These are phyloP conservation scores for Pterostichus niger DNA, from an alignment of 2,888 invertebrate species.

Conservation along the genomic window DNA sequence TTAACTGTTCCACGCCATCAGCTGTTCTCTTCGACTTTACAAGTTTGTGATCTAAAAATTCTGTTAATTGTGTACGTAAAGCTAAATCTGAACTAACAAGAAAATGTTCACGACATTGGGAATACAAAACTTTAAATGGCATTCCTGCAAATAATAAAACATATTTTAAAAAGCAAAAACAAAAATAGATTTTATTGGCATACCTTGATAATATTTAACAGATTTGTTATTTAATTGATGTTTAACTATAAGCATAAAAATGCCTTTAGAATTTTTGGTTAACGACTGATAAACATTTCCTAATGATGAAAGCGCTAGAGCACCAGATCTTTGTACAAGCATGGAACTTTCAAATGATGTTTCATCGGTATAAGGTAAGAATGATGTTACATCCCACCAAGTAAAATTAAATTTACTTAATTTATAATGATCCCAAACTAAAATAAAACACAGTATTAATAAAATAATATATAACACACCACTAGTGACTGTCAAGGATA, in stretches of 20 bases:
- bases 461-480: too few species aligned
- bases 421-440: conserved; percentile 95
- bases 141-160: conserved; percentile 81
- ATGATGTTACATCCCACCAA: conserved; percentile 95
- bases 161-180: conserved; percentile 15
- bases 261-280: conserved; percentile 91
- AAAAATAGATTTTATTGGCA: conserved; percentile 57
- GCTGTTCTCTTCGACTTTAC: conserved; percentile 88
- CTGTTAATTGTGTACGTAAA: conserved; percentile 93
- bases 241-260: conserved; percentile 90
- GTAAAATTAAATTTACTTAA: conserved; percentile 91
- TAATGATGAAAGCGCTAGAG: conserved; percentile 90
- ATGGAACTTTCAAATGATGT: conserved; percentile 92
- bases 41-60: conserved; percentile 97
- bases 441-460: conserved; percentile 70
- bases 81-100: conserved; percentile 96
- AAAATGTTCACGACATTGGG: conserved; percentile 91
- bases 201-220: conserved; percentile 87
- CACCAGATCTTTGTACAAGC: conserved; percentile 88
- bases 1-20: conserved; percentile 90
- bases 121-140: conserved; percentile 92
- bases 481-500: too few species aligned
- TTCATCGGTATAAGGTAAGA: conserved; percentile 90
- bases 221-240: conserved; percentile 89
- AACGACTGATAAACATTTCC: conserved; percentile 94